Evolutionary conservation across 2,113 vertebrate species (phyloP).

Genomic region (Manacus vitellinus): DNA sequence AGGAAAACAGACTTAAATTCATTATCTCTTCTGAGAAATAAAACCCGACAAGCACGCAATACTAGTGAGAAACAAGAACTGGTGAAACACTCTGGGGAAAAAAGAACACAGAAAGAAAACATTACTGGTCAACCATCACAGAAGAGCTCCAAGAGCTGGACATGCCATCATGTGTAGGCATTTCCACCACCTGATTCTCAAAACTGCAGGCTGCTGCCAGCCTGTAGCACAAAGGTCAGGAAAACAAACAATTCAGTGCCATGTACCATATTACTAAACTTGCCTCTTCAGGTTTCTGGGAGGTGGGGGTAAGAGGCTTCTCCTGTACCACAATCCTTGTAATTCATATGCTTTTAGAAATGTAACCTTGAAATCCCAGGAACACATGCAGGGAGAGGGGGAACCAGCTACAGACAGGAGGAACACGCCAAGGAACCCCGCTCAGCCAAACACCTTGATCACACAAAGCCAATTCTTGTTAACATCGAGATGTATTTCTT

Average conservation of each 20-base stretch:
- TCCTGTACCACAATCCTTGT: not conserved
- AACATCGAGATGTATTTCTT: rapidly evolving
- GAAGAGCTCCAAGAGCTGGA: not conserved
- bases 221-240: not conserved
- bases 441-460: not conserved
- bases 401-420: not conserved
- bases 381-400: rapidly evolving
- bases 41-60: conserved; percentile 34
- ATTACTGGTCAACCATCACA: conserved; percentile 4
- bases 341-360: not conserved
- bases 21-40: conserved; percentile 57
- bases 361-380: not conserved
- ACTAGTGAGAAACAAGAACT: not conserved
- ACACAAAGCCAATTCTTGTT: not conserved
- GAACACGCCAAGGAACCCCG: rapidly evolving
- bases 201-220: not conserved
- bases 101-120: conserved; percentile 47
- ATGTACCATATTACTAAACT: not conserved
- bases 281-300: not conserved
- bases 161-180: not conserved
- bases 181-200: conserved; percentile 31
- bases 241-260: not conserved
- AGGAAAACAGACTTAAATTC: conserved; percentile 63
- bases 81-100: not conserved
- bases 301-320: not conserved